Percentiles rank a stretch among this genome's conserved stretches.
These are phyloP conservation scores for Unio delphinus DNA, from an alignment of 2,888 invertebrate species.

Conservation along the genomic window DNA sequence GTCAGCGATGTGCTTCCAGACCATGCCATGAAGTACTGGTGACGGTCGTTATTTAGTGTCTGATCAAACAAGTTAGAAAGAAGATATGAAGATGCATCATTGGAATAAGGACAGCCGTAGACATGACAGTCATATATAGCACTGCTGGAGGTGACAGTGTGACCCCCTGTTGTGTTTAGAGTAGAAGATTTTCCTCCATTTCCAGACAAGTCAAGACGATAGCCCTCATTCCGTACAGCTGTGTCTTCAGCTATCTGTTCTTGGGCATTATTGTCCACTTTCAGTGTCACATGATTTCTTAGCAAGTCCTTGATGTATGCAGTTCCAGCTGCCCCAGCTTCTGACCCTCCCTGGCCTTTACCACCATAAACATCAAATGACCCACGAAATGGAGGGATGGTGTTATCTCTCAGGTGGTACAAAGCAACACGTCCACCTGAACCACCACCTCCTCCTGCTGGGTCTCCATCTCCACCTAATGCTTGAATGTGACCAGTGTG, in stretches of 20 bases:
- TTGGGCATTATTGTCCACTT: slow-evolving; percentile 49
- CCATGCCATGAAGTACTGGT: slow-evolving; percentile 32
- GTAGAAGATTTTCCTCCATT: not conserved
- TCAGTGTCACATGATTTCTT: slow-evolving; percentile 29
- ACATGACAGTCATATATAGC: slow-evolving; percentile 29
- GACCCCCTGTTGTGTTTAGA: not conserved
- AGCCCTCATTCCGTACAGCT: slow-evolving; percentile 34
- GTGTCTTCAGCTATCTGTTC: slow-evolving; percentile 32
- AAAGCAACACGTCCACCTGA: slow-evolving; percentile 57
- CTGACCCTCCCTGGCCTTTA: slow-evolving; percentile 32
- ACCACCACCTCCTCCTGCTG: slow-evolving; percentile 45
- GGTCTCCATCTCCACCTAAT: slow-evolving; percentile 48
- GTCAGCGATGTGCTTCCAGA: slow-evolving; percentile 31
- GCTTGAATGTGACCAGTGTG: slow-evolving; percentile 56
- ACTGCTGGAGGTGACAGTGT: slow-evolving; percentile 17
- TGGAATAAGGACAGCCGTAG: slow-evolving; percentile 19
- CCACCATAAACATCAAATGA: slow-evolving; percentile 46
- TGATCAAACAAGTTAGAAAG: slow-evolving; percentile 52
- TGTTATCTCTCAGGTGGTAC: slow-evolving; percentile 44
- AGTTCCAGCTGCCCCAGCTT: slow-evolving; percentile 57
- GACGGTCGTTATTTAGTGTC: slow-evolving; percentile 22
- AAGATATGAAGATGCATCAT: slow-evolving; percentile 24
- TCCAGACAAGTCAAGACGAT: slow-evolving; percentile 31
- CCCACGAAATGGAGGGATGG: slow-evolving; percentile 49
- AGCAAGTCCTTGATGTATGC: slow-evolving; percentile 37